Evolutionary conservation across 2,113 vertebrate genomes (phyloP).

Genomic region (Eudyptes chrysolophus): DNA sequence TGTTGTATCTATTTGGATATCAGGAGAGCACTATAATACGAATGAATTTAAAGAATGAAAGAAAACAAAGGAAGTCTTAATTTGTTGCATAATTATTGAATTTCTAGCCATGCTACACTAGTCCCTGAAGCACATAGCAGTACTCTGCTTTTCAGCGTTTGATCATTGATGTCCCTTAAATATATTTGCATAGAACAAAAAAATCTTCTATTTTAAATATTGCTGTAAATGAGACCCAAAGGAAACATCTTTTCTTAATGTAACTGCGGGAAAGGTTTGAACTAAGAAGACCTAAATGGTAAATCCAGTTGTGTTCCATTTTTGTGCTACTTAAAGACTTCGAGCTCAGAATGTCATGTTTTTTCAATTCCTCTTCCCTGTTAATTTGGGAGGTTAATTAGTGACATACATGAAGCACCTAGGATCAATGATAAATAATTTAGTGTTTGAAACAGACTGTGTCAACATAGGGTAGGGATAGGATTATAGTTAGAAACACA

Average conservation of each 20-base stretch:
- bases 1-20: constrained; percentile 6
- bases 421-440: background rate
- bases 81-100: constrained; percentile 59
- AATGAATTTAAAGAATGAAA: constrained; percentile 55
- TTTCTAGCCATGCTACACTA: constrained; percentile 21
- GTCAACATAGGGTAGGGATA: background rate
- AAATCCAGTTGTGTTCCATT: background rate
- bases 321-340: background rate
- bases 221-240: background rate
- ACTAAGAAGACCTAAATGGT: background rate
- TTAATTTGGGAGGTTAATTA: background rate
- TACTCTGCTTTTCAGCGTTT: background rate
- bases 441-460: background rate
- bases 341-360: background rate
- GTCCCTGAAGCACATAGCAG: background rate
- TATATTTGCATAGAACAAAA: background rate
- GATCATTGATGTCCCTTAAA: background rate
- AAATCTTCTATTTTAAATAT: background rate
- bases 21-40: constrained; percentile 51
- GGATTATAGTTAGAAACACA: background rate
- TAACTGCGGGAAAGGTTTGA: background rate
- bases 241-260: background rate
- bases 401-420: background rate
- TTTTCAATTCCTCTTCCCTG: background rate
- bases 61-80: constrained; percentile 43